Base-by-base conservation (phyloP, 2,113 vertebrate species). In the Myiopsitta monachus region DNA sequence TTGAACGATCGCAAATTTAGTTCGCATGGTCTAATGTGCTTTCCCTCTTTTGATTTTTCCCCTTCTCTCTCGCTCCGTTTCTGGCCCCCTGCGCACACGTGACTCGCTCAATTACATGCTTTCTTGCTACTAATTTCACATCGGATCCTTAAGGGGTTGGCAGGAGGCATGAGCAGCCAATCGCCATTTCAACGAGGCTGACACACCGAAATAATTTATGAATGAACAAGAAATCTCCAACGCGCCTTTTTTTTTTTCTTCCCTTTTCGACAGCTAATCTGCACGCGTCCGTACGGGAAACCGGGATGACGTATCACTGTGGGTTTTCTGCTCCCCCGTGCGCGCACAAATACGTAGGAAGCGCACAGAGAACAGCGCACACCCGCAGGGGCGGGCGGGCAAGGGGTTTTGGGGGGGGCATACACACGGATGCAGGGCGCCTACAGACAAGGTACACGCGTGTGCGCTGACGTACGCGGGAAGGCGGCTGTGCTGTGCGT, bases 21-120 rank as follows among this genome's bases (percentile, higher is more conserved):
- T 98, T 99, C 99, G 99, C 99, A 99, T 99, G 98, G 98, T 99
- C 99, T 99, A 98, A 98, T 98, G 99, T 99, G 99, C 99, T 98
- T 98, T 98, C 98, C 98, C 98, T 98, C 98, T 98, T 98, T 98
- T 97, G 98, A 98, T 98, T 97, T 98, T 98, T 98, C 98, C 98
- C 98, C 98, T 97, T 98, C 97, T 98, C 98, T 97, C 98, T 97
- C 98, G 97, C 97, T 94, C 97, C 93, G 98, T 97, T 97, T 97
- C 98, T 98, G 98, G 98, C 98, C 98, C 98, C 98, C 98, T 97
- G 98, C 97, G 98, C 98, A 98, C 99, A 99, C 99, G 99, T 99
- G 99, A 99, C 99, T 99, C 96, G 97, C 98, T 98, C 99, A 99
- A 99, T 99, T 99, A 99, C 99, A 98, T 98, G 98, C 98, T 98